Evolutionary conservation across 2,113 vertebrate genomes (phyloP).

Genomic region (Microtus pennsylvanicus): DNA sequence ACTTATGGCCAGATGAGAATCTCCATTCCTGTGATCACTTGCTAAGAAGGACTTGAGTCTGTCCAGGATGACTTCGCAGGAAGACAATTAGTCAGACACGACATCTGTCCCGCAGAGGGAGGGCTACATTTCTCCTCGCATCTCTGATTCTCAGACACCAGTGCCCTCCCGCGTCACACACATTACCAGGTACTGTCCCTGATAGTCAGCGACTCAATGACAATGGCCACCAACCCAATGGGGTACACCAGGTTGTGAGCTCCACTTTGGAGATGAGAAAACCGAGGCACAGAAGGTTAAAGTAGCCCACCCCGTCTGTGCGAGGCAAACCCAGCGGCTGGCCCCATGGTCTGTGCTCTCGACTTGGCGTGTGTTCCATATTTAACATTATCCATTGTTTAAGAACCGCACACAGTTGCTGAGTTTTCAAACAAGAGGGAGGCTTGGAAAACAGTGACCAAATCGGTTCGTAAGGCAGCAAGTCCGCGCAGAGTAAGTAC

Average conservation of each 20-base stretch:
- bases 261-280: neutral
- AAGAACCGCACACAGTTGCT: neutral
- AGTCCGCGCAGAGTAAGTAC: neutral
- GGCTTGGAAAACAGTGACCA: neutral
- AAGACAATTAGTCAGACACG: neutral
- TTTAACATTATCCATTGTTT: neutral
- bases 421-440: neutral
- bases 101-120: neutral
- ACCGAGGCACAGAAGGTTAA: neutral
- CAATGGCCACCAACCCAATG: rapidly evolving
- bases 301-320: neutral
- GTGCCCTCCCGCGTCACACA: rapidly evolving
- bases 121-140: neutral
- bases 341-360: neutral
- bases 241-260: rapidly evolving
- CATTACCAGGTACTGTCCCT: rapidly evolving
- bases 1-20: neutral
- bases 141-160: neutral
- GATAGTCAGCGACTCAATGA: neutral
- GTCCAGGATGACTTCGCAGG: neutral
- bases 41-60: neutral
- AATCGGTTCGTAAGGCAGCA: neutral
- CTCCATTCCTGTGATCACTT: neutral
- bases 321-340: neutral
- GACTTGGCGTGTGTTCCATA: neutral